These are phyloP conservation scores for Rhinella marina DNA, from an alignment of 2,797 vertebrate genomes.

Conservation along the genomic window DNA sequence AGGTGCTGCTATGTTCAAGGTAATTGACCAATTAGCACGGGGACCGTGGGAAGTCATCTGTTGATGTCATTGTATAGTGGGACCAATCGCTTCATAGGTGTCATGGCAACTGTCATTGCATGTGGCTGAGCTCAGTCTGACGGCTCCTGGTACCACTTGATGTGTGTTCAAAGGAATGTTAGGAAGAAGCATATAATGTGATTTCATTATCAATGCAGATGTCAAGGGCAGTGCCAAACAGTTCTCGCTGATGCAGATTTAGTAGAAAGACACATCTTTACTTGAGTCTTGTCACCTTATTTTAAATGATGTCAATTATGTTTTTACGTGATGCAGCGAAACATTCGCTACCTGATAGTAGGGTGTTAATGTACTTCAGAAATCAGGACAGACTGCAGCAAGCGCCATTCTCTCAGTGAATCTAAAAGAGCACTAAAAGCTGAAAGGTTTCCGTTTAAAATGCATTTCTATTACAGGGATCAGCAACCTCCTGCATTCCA, in stretches of 20 bases:
- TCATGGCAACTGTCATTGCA: constrained; percentile 60
- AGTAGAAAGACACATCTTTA: constrained; percentile 27
- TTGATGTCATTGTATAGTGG: constrained; percentile 57
- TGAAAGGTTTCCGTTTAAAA: not conserved
- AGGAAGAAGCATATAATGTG: constrained; percentile 55
- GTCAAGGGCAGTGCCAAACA: constrained; percentile 52
- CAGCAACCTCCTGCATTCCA: too few species aligned
- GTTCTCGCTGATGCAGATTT: constrained; percentile 34
- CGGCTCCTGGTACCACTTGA: constrained; percentile 47
- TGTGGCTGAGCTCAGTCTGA: constrained; percentile 52
- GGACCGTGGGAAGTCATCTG: constrained; percentile 54
- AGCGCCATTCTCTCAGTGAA: not conserved
- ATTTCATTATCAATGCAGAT: constrained; percentile 61
- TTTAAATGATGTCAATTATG: not conserved
- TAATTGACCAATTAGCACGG: constrained; percentile 61
- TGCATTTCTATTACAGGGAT: not conserved
- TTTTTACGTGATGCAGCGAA: not conserved
- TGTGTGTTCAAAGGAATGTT: constrained; percentile 61
- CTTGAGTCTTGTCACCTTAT: not conserved
- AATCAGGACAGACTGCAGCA: not conserved
- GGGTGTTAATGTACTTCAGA: too few species aligned
- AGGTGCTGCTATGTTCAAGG: constrained; percentile 62
- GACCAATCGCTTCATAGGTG: constrained; percentile 55
- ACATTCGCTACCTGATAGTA: not conserved
- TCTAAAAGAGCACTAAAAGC: not conserved